Base-by-base conservation (phyloP, 2,888 invertebrate genomes). In the Slavum lentiscoides region DNA sequence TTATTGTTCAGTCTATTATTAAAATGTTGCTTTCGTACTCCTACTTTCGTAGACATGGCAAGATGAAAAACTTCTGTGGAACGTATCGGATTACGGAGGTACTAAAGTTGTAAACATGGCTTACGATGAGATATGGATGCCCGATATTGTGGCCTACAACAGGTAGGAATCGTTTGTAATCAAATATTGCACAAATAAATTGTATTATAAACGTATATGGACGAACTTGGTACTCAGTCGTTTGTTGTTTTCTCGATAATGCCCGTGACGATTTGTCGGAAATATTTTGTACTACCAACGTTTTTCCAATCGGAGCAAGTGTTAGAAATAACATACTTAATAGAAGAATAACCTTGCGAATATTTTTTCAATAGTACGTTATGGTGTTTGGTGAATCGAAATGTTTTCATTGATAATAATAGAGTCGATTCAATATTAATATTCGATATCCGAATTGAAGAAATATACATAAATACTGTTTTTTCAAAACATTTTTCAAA, bases 91-190 rank as follows among this genome's bases (percentile, higher is more conserved):
- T 37, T 93, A 92, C 83, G 91, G 90, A 84, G 91, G 90, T 49
- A 88, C 93, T 74, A 87, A 87, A 30, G 86, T 86, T 64, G 86
- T 92, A 61, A 89, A 91, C 85, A 87, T 92, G 84, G 89, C 90
- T 13, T 90, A 90, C 82, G 91, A 91, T 86, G 92, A 93, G 85
- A 88, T 94, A 84, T 95, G 94, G 93, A 90, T 90, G 86, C 94
- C 94, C 6, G 94, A 93, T 86, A 88, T 94, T 82, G 89, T 89
- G 83, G 88, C 93, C 19, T 91, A 92, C 84, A 94, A 93, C 87
- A 90, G 90, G 87, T 91, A 85, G 67, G 59, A 59, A n/a, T 59
- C 9, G 59, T 30, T 19, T 59, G 30, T 76, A n/a, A 59, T n/a
- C 7, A 19, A 67, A 59, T 59, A 68, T 68, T 68, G 75, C n/a